Evolutionary conservation across 2,113 vertebrate species (phyloP).

Genomic region (Saccopteryx leptura): DNA sequence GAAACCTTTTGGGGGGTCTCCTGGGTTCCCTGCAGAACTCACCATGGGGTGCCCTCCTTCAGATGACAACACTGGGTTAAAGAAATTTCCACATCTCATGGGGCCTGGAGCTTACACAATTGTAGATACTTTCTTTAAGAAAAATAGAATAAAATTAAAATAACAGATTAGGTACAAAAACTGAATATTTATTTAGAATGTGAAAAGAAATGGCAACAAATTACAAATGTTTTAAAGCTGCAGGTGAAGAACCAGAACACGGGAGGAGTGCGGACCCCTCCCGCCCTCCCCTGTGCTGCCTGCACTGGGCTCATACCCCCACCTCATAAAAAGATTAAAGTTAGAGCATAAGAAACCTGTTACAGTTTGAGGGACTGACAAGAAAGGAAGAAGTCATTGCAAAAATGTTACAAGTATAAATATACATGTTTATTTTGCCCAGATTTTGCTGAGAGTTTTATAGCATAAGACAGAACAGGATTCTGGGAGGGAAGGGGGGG

Average conservation of each 20-base stretch:
- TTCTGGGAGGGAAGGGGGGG: neutral
- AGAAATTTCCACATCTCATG: neutral
- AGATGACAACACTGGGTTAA: neutral
- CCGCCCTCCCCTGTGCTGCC: neutral
- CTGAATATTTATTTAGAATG: neutral
- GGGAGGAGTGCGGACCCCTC: neutral
- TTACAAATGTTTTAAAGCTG: neutral
- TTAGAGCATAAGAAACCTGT: neutral
- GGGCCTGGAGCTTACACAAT: neutral
- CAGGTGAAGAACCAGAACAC: neutral
- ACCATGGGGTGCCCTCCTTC: neutral
- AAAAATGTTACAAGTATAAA: accelerated
- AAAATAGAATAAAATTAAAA: neutral
- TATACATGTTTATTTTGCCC: neutral
- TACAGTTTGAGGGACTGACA: neutral
- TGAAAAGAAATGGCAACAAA: neutral
- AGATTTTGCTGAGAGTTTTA: too few relatives aligned
- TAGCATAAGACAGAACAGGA: accelerated
- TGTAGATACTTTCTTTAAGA: neutral
- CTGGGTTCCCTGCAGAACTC: neutral
- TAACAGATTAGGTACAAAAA: neutral
- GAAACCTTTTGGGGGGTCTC: neutral
- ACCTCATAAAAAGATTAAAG: neutral
- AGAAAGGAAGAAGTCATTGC: accelerated
- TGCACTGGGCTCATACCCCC: accelerated